Conservation (phyloP, 2,113 vertebrate species). For the Brevimyrus niger region DNA sequence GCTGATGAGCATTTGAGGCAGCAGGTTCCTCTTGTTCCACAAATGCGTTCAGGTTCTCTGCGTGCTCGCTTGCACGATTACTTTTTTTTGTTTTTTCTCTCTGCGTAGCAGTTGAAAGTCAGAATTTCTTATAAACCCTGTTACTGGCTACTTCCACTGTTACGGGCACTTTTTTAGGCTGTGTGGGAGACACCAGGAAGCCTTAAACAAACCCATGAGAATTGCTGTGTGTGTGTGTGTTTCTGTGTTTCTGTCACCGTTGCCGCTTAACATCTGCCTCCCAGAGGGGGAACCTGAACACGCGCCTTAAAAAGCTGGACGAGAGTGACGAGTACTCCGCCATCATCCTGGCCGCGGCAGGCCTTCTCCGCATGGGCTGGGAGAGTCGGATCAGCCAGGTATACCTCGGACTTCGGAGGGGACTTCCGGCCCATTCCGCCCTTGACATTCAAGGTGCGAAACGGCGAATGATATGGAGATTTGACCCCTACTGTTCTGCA, state of each 20-base stretch:
- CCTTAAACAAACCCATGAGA: not conserved
- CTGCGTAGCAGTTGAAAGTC: not conserved
- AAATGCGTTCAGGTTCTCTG: not conserved
- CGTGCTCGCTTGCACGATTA: not conserved
- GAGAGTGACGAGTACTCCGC: constrained; percentile 84
- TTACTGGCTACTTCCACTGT: not conserved
- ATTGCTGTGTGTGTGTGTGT: not conserved
- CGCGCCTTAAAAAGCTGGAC: constrained; percentile 86
- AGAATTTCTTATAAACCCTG: not conserved
- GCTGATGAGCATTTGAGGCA: not conserved
- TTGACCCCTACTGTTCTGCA: constrained; percentile 33
- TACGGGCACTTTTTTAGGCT: not conserved
- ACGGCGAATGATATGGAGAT: not conserved
- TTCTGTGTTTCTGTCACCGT: constrained; percentile 13
- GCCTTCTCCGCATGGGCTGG: constrained; percentile 91
- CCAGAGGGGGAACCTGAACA: constrained; percentile 93
- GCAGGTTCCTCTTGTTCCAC: not conserved
- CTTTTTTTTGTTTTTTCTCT: not conserved
- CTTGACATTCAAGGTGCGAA: not conserved
- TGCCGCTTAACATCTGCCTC: constrained; percentile 47
- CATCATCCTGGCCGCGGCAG: constrained; percentile 85
- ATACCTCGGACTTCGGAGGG: not conserved
- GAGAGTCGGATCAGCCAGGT: constrained; percentile 84
- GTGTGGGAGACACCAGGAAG: not conserved
- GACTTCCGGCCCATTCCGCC: too few relatives aligned